A percentile compares a stretch with the other conserved stretches of the same genome.
Conservation (phyloP, 2,888 invertebrate genomes). For the Ennomos fuscantarius region DNA sequence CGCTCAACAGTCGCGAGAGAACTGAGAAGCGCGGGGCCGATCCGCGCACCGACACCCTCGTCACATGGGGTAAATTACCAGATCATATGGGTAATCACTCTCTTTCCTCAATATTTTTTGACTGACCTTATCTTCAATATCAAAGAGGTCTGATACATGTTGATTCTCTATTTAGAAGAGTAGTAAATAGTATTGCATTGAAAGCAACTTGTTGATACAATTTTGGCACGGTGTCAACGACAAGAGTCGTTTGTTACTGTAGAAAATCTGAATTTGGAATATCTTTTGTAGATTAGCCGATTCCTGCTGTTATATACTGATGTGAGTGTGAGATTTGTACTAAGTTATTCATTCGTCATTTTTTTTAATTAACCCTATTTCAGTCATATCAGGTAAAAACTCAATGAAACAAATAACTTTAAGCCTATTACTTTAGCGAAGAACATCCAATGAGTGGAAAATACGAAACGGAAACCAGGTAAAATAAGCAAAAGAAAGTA, state of each 20-base stretch:
- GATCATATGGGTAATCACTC: conserved; percentile 48
- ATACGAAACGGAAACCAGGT: background rate
- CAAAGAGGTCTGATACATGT: no score
- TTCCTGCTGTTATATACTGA: conserved; percentile 11
- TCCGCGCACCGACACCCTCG: conserved; percentile 54
- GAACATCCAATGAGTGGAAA: no score
- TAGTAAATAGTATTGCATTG: background rate
- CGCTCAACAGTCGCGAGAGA: conserved; percentile 51
- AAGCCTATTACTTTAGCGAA: no score
- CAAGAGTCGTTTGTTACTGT: conserved; percentile 1
- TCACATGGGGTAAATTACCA: conserved; percentile 58
- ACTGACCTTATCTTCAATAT: no score
- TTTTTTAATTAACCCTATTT: no score
- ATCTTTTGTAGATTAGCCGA: background rate
- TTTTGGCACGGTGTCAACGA: conserved; percentile 38
- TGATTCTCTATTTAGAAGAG: no score
- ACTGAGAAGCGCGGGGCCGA: conserved; percentile 56
- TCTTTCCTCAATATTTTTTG: no score
- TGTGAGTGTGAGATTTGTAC: no score
- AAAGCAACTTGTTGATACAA: conserved; percentile 38
- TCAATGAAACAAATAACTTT: no score
- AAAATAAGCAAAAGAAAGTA: background rate
- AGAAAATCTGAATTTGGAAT: no score
- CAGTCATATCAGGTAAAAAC: no score
- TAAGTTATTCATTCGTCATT: no score